Evolutionary conservation across 2,797 vertebrate species (phyloP), one percentile per base, ranked within the genome.

Genomic region (Sardinella longiceps): DNA sequence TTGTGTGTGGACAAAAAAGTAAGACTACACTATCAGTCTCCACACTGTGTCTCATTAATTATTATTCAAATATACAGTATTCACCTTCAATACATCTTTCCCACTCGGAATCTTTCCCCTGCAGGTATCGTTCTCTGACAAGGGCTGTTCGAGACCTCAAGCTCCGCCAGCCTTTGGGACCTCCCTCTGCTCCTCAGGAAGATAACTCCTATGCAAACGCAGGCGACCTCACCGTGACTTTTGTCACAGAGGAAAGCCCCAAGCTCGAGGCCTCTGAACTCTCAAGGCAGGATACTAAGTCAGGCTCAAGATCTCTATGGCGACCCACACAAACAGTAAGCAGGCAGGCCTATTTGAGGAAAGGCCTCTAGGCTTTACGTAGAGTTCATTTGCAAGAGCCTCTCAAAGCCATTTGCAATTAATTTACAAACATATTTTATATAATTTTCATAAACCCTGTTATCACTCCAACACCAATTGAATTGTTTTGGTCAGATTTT

Each of bases 1-100:
- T 15, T 28, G 84, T n/a, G 25, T 86, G 4, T 87, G 86, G 86
- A 50, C 80, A 15, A 84, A 81, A 51, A 87, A 56, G 89, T 90
- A 84, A 87, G 89, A 84, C 63, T 63, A 63, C 74, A 48, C 28
- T n/a, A 37, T 10, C 9, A 51, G 30, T 12, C 14, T 37, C 5
- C 66, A 74, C 5, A 18, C 30, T 9, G 3, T 6, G 14, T 37
- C 0, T 37, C n/a, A 5, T 18, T 37, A 20, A 6, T 20, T 23
- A 56, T n/a, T 3, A 56, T 23, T 23, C 20, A 56, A 56, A 25
- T 9, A 66, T n/a, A n/a, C n/a, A n/a, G n/a, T n/a, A 23, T 66
- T 11, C 25, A 30, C 51, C 30, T 28, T 11, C 60, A 63, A 10
- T 14, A 14, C 4, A 37, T 70, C 5, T 11, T 33, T 15, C 63